These are phyloP conservation scores for silkworm (Bombyx mori) DNA, from an alignment of 1,140 invertebrate genomes.

Conservation along the genomic window ASM3026992v2 NC_085131.1:8689501-8690000, in stretches of 20 bases:
- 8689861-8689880: constrained; percentile 17
- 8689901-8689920: constrained; percentile 51
- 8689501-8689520: constrained; percentile 90
- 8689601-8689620: constrained; percentile 93
- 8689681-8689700: neutral
- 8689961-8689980: constrained; percentile 92
- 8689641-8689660: neutral
- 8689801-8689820: constrained; percentile 89
- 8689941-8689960: constrained; percentile 83
- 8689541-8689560: constrained; percentile 75
- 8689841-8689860: constrained; percentile 45
- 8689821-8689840: constrained; percentile 79
- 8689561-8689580: constrained; percentile 60
- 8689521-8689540: constrained; percentile 89
- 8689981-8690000: constrained; percentile 89
- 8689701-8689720: constrained; percentile 76
- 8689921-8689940: constrained; percentile 54
- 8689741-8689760: constrained; percentile 93
- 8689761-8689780: constrained; percentile 89
- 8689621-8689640: constrained; percentile 88
- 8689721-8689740: constrained; percentile 95
- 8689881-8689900: constrained; percentile 22
- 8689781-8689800: constrained; percentile 93
- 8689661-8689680: neutral
- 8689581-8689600: constrained; percentile 88